phyloP scores from a whole-genome alignment of 2,888 invertebrate species.

The Cylindroiulus punctatus region DNA sequence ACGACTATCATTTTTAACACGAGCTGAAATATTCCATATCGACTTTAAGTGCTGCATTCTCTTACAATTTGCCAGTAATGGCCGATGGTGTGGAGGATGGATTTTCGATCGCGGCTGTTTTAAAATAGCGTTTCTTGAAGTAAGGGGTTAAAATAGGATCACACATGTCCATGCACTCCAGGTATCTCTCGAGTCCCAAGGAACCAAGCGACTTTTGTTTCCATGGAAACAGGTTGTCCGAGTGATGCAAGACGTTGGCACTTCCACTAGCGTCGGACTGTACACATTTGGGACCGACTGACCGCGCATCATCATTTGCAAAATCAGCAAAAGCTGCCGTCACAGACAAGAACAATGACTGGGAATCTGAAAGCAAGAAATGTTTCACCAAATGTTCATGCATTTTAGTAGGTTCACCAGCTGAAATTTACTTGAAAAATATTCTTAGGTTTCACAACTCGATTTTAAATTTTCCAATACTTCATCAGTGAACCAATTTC shows the following conservation, averaged over 20 bases:
- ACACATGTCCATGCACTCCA: background rate
- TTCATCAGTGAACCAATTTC: no score
- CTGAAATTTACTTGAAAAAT: no score
- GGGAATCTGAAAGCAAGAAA: background rate
- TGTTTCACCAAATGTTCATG: no score
- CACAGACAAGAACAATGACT: background rate
- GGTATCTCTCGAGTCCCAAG: background rate
- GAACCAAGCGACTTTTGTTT: background rate
- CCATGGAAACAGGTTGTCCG: no score
- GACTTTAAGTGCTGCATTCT: background rate
- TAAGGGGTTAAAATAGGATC: background rate
- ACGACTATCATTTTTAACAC: no score
- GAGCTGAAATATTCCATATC: no score
- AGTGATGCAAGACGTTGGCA: no score
- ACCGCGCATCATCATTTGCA: background rate
- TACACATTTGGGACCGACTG: background rate
- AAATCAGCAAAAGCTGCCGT: background rate
- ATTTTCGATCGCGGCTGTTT: background rate
- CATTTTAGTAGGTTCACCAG: no score
- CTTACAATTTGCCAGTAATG: background rate
- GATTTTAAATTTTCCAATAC: no score
- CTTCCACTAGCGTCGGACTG: background rate
- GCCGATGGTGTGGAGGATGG: background rate
- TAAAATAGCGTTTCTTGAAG: background rate
- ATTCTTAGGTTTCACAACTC: no score